phyloP scores from a whole-genome alignment of 1,140 invertebrate species.

The Hirudo medicinalis region DNA sequence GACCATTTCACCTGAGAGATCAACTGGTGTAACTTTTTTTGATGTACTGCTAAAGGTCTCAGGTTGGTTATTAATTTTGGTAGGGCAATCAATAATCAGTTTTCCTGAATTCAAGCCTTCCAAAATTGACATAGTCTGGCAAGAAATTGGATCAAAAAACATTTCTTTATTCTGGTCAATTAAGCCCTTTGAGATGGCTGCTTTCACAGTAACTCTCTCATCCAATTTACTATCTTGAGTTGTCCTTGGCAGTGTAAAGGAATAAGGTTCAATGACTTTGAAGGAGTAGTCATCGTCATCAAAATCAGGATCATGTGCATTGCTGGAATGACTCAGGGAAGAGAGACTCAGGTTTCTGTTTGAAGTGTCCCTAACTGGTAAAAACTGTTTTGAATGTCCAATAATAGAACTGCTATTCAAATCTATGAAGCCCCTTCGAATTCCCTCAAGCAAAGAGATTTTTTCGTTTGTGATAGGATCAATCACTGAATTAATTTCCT shows the following conservation, averaged over 20 bases:
- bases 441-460: constrained; percentile 61
- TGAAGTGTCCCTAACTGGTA: no score
- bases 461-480: constrained; percentile 68
- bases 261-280: constrained; percentile 2
- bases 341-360: no score
- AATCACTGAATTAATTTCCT: constrained; percentile 40
- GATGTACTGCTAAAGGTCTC: constrained; percentile 44
- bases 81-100: not conserved
- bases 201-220: not conserved
- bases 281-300: no score
- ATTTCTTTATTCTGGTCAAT: constrained; percentile 56
- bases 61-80: constrained; percentile 50
- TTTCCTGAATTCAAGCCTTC: constrained; percentile 50
- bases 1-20: not conserved
- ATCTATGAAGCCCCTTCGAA: constrained; percentile 61
- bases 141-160: constrained; percentile 55
- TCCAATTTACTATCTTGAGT: not conserved
- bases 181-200: constrained; percentile 55
- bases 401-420: constrained; percentile 41
- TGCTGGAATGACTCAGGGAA: no score
- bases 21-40: constrained; percentile 11
- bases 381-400: constrained; percentile 46
- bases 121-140: constrained; percentile 53
- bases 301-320: no score
- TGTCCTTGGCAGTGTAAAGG: not conserved